These are phyloP conservation scores for Xylota segnis DNA, from an alignment of 2,888 invertebrate genomes.

Conservation along the genomic window DNA sequence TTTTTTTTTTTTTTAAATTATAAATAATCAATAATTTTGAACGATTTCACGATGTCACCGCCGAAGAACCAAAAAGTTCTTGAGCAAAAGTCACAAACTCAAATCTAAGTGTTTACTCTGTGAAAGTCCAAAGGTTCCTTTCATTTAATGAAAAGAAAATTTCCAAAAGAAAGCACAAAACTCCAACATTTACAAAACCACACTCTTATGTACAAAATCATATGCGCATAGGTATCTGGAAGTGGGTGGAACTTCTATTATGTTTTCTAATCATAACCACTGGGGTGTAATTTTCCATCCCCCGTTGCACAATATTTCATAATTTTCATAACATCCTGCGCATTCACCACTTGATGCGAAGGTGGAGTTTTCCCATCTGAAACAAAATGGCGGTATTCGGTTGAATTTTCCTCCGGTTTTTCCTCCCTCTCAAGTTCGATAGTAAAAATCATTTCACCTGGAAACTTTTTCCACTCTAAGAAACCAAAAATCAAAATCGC, in stretches of 20 bases:
- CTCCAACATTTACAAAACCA: too few relatives aligned
- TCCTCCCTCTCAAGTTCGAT: neutral
- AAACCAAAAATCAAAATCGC: conserved; percentile 34
- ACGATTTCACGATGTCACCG: too few relatives aligned
- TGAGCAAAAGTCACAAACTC: too few relatives aligned
- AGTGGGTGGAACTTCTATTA: conserved; percentile 22
- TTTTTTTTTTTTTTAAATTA: too few relatives aligned
- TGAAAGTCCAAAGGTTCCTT: too few relatives aligned
- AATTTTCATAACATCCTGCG: conserved; percentile 67
- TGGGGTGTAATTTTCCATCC: conserved; percentile 63
- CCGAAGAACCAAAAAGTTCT: too few relatives aligned
- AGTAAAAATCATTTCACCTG: conserved; percentile 6
- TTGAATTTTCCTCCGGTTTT: neutral
- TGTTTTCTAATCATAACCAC: neutral
- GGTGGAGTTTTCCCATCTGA: conserved; percentile 46
- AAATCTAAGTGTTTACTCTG: too few relatives aligned
- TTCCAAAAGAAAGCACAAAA: too few relatives aligned
- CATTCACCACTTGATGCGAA: conserved; percentile 36
- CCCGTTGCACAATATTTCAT: conserved; percentile 60
- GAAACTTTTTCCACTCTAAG: conserved; percentile 7
- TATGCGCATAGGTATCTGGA: too few relatives aligned
- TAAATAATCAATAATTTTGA: too few relatives aligned
- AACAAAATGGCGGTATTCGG: conserved; percentile 54
- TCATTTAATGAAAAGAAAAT: too few relatives aligned
- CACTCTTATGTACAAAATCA: neutral